Conservation (phyloP, 2,113 vertebrate genomes). For the Sclerurus mexicanus region DNA sequence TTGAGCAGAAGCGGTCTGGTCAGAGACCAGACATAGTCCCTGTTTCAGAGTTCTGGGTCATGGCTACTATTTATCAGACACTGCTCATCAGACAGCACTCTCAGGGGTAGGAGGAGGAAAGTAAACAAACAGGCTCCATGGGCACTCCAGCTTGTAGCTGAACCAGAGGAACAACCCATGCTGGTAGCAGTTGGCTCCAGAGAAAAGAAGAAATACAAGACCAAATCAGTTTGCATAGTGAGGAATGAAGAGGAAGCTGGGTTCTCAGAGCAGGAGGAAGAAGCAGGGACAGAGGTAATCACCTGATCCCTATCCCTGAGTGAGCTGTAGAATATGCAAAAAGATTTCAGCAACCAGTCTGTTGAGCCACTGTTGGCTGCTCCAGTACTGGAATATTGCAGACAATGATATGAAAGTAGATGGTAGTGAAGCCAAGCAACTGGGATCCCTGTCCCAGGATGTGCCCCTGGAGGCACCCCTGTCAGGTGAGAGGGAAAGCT, state of each 20-base stretch:
- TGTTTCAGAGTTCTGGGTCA: not conserved
- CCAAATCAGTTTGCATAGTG: not conserved
- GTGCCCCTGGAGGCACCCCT: not conserved
- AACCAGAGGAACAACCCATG: not conserved
- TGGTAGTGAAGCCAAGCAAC: not conserved
- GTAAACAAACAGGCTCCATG: not conserved
- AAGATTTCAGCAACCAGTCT: not conserved
- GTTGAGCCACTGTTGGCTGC: not conserved
- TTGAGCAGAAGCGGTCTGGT: not conserved
- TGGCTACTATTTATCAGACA: not conserved
- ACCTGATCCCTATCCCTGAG: not conserved
- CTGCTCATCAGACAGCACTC: too few species aligned
- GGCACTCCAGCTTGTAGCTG: not conserved
- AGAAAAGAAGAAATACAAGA: not conserved
- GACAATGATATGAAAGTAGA: not conserved
- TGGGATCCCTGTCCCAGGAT: not conserved
- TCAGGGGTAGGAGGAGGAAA: not conserved
- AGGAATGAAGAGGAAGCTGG: not conserved
- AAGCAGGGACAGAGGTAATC: not conserved
- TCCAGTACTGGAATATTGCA: not conserved
- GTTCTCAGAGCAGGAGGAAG: not conserved
- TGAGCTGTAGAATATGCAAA: not conserved
- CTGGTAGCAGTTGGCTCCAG: not conserved
- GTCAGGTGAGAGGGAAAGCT: not conserved
- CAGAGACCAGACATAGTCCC: not conserved